Evolutionary conservation across 2,797 vertebrate genomes (phyloP).

Genomic region (Delichon dasypus): DNA sequence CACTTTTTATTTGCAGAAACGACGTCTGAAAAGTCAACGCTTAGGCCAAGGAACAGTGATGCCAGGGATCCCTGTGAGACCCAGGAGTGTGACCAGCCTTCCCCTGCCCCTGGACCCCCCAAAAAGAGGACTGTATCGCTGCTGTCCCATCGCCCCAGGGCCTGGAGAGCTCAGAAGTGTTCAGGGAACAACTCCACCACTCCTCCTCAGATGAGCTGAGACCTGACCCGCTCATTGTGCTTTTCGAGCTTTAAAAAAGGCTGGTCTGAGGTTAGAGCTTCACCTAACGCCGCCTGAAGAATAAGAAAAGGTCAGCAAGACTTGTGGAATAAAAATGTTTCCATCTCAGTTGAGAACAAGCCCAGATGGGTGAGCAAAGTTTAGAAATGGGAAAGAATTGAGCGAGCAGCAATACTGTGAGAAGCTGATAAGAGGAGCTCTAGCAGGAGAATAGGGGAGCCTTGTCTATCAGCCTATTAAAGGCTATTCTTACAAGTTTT

Average conservation of each 20-base stretch:
- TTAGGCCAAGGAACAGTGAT: background rate
- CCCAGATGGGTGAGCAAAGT: conserved; percentile 46
- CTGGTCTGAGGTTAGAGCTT: background rate
- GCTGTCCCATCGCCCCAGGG: background rate
- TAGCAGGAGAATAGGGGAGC: conserved; percentile 78
- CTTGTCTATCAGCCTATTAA: conserved; percentile 86
- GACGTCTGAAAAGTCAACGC: fast-evolving
- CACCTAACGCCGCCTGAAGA: background rate
- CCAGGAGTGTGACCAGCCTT: background rate
- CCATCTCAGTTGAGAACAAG: conserved; percentile 57
- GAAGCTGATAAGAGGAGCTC: conserved; percentile 84
- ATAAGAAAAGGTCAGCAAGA: conserved; percentile 51
- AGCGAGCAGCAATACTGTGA: conserved; percentile 78
- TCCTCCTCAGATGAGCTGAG: background rate
- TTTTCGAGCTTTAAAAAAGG: background rate
- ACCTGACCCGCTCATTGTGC: background rate
- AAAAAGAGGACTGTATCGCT: background rate
- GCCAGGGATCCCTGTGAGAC: background rate
- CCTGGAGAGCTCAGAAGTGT: background rate
- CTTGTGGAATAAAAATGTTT: conserved; percentile 57
- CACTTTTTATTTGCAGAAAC: background rate
- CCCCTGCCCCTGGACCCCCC: background rate
- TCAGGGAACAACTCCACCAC: background rate
- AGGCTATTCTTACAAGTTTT: conserved; percentile 84
- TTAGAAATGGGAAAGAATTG: conserved; percentile 58